These are phyloP conservation scores for Bedellia somnulentella DNA, from an alignment of 2,888 invertebrate species.

Conservation along the genomic window DNA sequence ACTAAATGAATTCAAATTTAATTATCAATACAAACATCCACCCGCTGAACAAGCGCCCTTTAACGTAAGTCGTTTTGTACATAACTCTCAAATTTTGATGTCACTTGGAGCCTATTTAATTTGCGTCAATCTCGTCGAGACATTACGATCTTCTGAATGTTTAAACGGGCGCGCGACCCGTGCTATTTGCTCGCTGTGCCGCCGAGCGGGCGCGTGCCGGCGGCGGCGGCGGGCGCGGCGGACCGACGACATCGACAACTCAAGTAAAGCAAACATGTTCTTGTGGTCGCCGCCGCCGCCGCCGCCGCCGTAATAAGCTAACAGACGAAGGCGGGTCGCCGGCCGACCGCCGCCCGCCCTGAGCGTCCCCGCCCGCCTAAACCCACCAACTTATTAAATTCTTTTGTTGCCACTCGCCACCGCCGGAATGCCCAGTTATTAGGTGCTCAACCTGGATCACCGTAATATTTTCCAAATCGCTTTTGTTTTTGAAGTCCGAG, in stretches of 20 bases:
- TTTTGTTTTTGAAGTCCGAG: slow-evolving; percentile 32
- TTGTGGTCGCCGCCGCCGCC: slow-evolving; percentile 17
- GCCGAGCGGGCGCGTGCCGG: no score
- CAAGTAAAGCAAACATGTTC: slow-evolving; percentile 48
- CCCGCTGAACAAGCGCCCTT: no score
- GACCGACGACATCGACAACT: slow-evolving; percentile 29
- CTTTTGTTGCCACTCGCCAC: slow-evolving; percentile 41
- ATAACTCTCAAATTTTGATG: slow-evolving; percentile 56
- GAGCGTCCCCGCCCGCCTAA: slow-evolving; percentile 22
- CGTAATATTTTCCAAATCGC: slow-evolving; percentile 29
- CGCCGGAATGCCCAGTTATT: slow-evolving; percentile 41
- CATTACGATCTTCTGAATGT: slow-evolving; percentile 52
- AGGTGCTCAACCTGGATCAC: slow-evolving; percentile 34
- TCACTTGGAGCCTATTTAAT: slow-evolving; percentile 59
- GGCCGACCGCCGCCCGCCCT: slow-evolving; percentile 10
- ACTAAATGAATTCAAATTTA: slow-evolving; percentile 34
- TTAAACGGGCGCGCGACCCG: slow-evolving; percentile 41
- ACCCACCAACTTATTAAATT: slow-evolving; percentile 48
- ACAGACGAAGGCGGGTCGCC: slow-evolving; percentile 27
- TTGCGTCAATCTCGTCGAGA: slow-evolving; percentile 53
- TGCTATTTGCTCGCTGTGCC: slow-evolving; percentile 27
- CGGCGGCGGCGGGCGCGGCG: slow-evolving; percentile 16
- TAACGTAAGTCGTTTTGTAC: slow-evolving; percentile 27
- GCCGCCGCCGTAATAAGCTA: slow-evolving; percentile 49
- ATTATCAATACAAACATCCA: slow-evolving; percentile 48